phyloP scores from a whole-genome alignment of 2,888 invertebrate genomes.

The Drosophila maculinotata region DNA sequence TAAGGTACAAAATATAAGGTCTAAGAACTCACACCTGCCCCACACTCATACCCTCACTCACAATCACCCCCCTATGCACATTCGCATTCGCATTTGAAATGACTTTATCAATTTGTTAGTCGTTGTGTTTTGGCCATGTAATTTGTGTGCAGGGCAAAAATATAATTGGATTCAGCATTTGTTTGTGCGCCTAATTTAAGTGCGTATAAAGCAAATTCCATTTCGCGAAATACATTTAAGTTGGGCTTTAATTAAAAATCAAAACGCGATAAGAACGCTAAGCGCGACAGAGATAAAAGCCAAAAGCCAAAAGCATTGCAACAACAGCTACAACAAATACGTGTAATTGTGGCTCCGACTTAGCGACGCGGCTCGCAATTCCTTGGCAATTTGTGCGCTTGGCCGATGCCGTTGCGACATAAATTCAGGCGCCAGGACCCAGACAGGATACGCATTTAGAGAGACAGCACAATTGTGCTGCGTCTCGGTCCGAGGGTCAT shows the following conservation, averaged over 20 bases:
- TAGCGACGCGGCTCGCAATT: constrained; percentile 51
- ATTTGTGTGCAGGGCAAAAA: constrained; percentile 46
- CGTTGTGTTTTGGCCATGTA: constrained; percentile 37
- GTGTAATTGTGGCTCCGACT: constrained; percentile 52
- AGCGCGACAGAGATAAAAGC: constrained; percentile 58
- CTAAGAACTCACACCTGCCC: background rate
- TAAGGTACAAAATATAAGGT: constrained; percentile 3
- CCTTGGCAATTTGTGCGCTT: constrained; percentile 64
- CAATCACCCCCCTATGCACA: background rate
- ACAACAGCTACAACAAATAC: constrained; percentile 20
- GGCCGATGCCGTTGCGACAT: constrained; percentile 65
- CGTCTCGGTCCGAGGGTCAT: constrained; percentile 59
- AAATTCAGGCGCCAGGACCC: constrained; percentile 61
- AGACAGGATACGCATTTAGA: constrained; percentile 54
- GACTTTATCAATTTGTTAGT: constrained; percentile 66
- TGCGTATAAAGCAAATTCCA: constrained; percentile 65
- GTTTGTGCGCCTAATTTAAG: constrained; percentile 61
- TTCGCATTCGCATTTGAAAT: constrained; percentile 37
- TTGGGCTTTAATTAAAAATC: constrained; percentile 73
- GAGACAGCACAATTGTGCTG: constrained; percentile 41
- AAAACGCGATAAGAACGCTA: constrained; percentile 70
- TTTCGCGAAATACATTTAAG: constrained; percentile 63
- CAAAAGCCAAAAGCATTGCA: constrained; percentile 10
- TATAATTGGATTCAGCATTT: constrained; percentile 68
- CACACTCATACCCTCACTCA: background rate